A percentile compares a stretch with the other conserved stretches of the same genome.
Evolutionary conservation across 2,888 invertebrate species (phyloP).

Genomic region (Zeuzera pyrina): DNA sequence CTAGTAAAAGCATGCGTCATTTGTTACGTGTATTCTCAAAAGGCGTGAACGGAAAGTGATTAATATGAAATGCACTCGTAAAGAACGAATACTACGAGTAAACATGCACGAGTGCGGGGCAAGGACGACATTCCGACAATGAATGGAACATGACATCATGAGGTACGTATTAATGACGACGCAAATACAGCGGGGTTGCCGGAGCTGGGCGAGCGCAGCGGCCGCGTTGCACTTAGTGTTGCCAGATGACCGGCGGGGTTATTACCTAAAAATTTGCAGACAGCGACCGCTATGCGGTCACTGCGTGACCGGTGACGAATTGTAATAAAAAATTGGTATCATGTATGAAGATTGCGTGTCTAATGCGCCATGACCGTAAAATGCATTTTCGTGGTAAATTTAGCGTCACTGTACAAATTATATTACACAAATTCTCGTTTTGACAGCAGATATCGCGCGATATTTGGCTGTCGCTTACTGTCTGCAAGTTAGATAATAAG

Average conservation of each 20-base stretch:
- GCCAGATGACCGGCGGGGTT: background rate
- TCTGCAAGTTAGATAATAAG: too few relatives aligned
- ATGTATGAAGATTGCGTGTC: too few relatives aligned
- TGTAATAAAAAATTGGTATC: constrained; percentile 1
- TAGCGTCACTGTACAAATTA: too few relatives aligned
- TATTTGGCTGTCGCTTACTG: too few relatives aligned
- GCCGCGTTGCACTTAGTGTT: background rate
- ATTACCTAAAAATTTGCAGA: background rate
- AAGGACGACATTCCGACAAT: background rate
- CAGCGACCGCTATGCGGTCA: background rate
- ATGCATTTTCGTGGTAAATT: too few relatives aligned
- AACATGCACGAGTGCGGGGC: background rate
- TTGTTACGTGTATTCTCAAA: background rate
- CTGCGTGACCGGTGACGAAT: background rate
- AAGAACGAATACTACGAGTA: background rate
- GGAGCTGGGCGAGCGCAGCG: background rate
- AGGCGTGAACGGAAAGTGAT: background rate
- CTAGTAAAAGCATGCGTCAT: background rate
- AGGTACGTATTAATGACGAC: background rate
- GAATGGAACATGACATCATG: background rate
- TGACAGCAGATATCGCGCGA: too few relatives aligned
- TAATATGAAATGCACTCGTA: background rate
- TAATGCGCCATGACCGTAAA: too few relatives aligned
- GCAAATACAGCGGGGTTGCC: background rate
- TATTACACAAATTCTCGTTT: too few relatives aligned